A percentile compares a stretch with the other conserved stretches of the same genome.
Evolutionary conservation across 2,797 vertebrate genomes (phyloP).

Genomic region (Malacoctenus gilli): DNA sequence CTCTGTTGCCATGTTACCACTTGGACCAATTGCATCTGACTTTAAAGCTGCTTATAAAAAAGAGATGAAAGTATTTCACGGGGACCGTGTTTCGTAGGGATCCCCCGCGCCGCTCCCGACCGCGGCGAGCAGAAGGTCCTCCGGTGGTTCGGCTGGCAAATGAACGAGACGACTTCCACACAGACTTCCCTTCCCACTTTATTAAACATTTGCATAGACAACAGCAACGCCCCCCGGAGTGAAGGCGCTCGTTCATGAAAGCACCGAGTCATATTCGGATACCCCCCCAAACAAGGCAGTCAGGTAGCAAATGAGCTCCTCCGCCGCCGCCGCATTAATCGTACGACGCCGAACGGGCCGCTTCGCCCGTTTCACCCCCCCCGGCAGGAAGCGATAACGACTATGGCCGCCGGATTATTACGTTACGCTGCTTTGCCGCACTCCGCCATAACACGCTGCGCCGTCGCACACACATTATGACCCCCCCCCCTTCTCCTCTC

Average conservation of each 20-base stretch:
- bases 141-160: background rate
- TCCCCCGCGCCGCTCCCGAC: no score
- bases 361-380: background rate
- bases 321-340: no score
- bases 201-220: constrained; percentile 17
- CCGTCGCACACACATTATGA: no score
- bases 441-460: constrained; percentile 1
- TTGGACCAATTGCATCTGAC: no score
- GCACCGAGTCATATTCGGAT: background rate
- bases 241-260: constrained; percentile 1
- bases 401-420: background rate
- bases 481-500: no score
- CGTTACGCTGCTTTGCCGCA: background rate
- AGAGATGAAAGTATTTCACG: no score
- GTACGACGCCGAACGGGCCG: background rate
- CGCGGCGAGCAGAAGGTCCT: background rate
- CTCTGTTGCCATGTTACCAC: no score
- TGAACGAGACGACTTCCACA: background rate
- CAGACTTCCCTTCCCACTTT: background rate
- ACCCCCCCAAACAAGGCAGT: background rate
- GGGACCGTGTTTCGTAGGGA: no score
- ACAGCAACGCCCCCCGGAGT: background rate
- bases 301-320: background rate
- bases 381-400: background rate
- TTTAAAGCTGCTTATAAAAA: no score